These are phyloP conservation scores for Lepidochrysops patricia DNA, from an alignment of 2,888 invertebrate genomes.

Conservation along the genomic window DNA sequence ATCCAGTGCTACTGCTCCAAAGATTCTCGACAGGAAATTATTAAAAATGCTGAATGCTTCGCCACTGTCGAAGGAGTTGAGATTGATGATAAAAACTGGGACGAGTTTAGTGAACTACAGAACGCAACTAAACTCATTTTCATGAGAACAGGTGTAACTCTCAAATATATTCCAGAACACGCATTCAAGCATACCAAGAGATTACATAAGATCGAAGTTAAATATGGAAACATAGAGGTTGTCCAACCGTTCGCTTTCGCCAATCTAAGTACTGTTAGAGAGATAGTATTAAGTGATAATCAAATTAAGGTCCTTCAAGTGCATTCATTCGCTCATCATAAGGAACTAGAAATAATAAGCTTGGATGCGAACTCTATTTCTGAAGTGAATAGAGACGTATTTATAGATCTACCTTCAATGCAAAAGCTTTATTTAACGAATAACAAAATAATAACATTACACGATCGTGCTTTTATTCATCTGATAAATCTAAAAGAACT, in stretches of 20 bases:
- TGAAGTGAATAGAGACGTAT: conserved; percentile 82
- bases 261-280: conserved; percentile 77
- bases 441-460: conserved; percentile 88
- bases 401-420: conserved; percentile 80
- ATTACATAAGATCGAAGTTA: conserved; percentile 74
- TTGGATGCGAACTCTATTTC: conserved; percentile 82
- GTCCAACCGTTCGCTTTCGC: conserved; percentile 82
- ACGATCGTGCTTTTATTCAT: conserved; percentile 87
- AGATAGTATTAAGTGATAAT: conserved; percentile 79
- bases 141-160: conserved; percentile 76
- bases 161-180: conserved; percentile 80
- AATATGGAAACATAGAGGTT: conserved; percentile 79
- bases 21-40: conserved; percentile 35
- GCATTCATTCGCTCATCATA: conserved; percentile 81
- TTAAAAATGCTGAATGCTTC: conserved; percentile 81
- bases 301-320: conserved; percentile 77
- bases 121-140: conserved; percentile 78
- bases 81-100: conserved; percentile 78
- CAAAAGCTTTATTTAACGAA: conserved; percentile 84
- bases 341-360: conserved; percentile 76
- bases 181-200: conserved; percentile 75
- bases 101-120: conserved; percentile 76
- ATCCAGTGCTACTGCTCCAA: conserved; percentile 52
- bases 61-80: conserved; percentile 74
- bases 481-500: conserved; percentile 81